These are phyloP conservation scores for Magallana angulata DNA, from an alignment of 1,140 invertebrate genomes.

Conservation along the genomic window DNA sequence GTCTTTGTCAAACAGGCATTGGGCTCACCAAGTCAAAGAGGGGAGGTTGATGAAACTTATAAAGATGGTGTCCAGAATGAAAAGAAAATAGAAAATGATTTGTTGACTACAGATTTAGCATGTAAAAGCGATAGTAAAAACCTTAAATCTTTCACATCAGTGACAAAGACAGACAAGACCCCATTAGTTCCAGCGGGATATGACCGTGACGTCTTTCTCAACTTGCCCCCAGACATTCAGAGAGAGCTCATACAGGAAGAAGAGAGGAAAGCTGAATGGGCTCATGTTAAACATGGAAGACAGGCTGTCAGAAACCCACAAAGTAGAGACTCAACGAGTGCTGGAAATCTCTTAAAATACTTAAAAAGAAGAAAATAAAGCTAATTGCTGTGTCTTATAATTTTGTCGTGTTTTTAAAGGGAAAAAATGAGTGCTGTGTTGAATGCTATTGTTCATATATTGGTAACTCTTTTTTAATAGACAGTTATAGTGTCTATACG, in stretches of 20 bases:
- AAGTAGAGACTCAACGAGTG: background rate
- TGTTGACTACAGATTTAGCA: background rate
- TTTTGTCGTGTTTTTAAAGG: too few relatives aligned
- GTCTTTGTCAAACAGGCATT: background rate
- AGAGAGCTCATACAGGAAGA: constrained; percentile 56
- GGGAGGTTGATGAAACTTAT: background rate
- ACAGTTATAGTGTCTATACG: too few relatives aligned
- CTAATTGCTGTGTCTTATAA: too few relatives aligned
- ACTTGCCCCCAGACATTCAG: constrained; percentile 58
- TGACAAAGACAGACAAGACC: background rate
- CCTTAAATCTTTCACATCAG: background rate
- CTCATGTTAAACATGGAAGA: constrained; percentile 6
- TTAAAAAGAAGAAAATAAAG: constrained; percentile 13
- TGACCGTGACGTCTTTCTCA: constrained; percentile 47
- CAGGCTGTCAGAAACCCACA: background rate
- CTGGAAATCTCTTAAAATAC: background rate
- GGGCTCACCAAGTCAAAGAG: background rate
- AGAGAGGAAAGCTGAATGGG: constrained; percentile 29
- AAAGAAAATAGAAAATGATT: background rate
- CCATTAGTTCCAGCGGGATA: constrained; percentile 14
- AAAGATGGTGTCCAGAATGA: background rate
- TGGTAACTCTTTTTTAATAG: too few relatives aligned
- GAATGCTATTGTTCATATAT: too few relatives aligned
- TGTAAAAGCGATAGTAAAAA: background rate
- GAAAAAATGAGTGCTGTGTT: too few relatives aligned